Conservation (phyloP, 2,888 invertebrate genomes). For the Harpalus rubripes region DNA sequence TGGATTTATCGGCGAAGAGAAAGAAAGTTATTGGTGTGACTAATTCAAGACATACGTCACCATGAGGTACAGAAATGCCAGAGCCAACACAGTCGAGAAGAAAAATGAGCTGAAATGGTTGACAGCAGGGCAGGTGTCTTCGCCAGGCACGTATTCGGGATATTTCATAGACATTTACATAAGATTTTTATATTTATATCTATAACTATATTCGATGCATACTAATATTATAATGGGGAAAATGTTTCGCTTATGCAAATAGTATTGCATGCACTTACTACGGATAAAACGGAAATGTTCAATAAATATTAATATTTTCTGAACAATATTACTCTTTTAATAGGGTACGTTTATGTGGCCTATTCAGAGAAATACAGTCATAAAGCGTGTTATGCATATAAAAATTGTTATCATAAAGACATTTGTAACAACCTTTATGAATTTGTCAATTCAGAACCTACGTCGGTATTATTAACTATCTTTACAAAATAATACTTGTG, state of each 20-base stretch:
- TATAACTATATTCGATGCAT: not conserved
- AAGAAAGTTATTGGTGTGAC: slow-evolving; percentile 40
- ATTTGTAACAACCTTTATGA: no score
- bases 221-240: not conserved
- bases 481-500: no score
- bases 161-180: not conserved
- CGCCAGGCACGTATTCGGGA: slow-evolving; percentile 49
- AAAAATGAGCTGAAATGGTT: slow-evolving; percentile 58
- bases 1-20: slow-evolving; percentile 49
- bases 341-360: no score
- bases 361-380: no score
- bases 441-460: no score
- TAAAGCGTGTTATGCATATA: no score
- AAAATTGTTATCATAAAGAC: no score
- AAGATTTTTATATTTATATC: not conserved
- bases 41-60: slow-evolving; percentile 55
- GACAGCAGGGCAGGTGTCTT: slow-evolving; percentile 63
- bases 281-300: not conserved
- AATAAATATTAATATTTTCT: not conserved
- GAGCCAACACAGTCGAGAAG: slow-evolving; percentile 16
- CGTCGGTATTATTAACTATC: no score
- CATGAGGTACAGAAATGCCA: slow-evolving; percentile 5
- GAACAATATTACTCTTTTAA: not conserved
- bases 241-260: not conserved
- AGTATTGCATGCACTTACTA: not conserved